Evolutionary conservation across 2,797 vertebrate species (phyloP), one percentile per base, ranked within the genome.

Genomic region (Hozukius guyotensis): DNA sequence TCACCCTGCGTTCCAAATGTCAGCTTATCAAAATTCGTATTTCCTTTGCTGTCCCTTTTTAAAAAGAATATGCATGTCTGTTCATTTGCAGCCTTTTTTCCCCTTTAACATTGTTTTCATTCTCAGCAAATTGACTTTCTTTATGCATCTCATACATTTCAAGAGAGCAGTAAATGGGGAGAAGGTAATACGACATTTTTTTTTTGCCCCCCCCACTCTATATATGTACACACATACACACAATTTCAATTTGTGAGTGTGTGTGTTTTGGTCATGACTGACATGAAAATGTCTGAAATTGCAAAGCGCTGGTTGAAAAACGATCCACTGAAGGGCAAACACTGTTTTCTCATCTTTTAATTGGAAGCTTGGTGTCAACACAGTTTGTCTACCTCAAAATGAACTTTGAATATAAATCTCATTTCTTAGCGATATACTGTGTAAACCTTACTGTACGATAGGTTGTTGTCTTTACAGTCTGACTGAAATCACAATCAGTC

Each of bases 11-110:
- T 78, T 94, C 87, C 81, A 96, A 93, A 92, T 93, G 81, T 87
- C 86, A 92, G 59, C 90, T 90, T 88, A 93, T 94, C 87, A 89
- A 89, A 90, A 90, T 78, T 81, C 68, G 78, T 80, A 92, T 92
- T 93, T 87, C 85, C 87, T 90, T 75, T 18, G 85, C 62, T 20
- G 59, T 61, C 22, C 46, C 79, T 62, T 83, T 82, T 83, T 71
- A 36, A 66, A 86, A 75, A 79, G 52, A 70, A 80, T 65, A 70
- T 32, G 69, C 73, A 64, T 36, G 36, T 85, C 31, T 36, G 29
- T 52, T 85, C 81, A 75, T 75, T 69, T 72, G 77, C 63, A 64
- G 49, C 32, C 22, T 77, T 63, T 68, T 83, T 80, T 24, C n/a
- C 25, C 61, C 71, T 72, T 69, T 84, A 77, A 80, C 67, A 62